Evolutionary conservation across 1,140 invertebrate species (phyloP).

Genomic region (Drosophila pallidifrons): DNA sequence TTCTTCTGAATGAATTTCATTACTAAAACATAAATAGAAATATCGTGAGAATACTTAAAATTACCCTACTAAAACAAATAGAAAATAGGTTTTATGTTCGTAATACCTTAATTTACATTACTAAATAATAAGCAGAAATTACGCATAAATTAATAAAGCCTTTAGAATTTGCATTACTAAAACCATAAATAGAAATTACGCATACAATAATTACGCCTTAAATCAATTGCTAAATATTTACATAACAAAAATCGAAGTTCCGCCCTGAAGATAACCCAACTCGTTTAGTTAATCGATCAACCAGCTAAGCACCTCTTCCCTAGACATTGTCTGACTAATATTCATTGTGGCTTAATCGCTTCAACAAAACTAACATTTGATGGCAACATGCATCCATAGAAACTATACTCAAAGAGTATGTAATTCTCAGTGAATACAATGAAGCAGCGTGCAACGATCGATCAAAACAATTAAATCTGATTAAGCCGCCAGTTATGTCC

Average conservation of each 20-base stretch:
- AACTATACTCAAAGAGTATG: background rate
- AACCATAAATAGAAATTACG: too few species aligned
- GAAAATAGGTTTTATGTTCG: too few species aligned
- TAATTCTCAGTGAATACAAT: slow-evolving; percentile 8
- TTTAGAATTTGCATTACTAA: too few species aligned
- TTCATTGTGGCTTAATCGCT: background rate
- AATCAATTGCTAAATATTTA: background rate
- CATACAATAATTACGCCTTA: background rate
- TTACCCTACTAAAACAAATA: too few species aligned
- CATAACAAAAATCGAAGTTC: background rate
- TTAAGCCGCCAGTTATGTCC: slow-evolving; percentile 1
- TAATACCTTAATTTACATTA: too few species aligned
- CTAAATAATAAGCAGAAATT: too few species aligned
- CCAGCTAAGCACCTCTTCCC: background rate
- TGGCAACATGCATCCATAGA: slow-evolving; percentile 2
- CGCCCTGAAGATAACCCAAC: background rate
- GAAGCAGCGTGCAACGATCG: slow-evolving; percentile 10
- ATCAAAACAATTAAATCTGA: slow-evolving; percentile 41
- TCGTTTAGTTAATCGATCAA: background rate
- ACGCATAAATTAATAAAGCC: too few species aligned
- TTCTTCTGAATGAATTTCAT: too few species aligned
- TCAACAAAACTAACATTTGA: slow-evolving; percentile 11
- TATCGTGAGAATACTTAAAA: too few species aligned
- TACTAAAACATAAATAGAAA: too few species aligned
- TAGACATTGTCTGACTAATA: background rate